These are phyloP conservation scores for Catharus bicknelli DNA, from an alignment of 2,113 vertebrate genomes.

Conservation along the genomic window DNA sequence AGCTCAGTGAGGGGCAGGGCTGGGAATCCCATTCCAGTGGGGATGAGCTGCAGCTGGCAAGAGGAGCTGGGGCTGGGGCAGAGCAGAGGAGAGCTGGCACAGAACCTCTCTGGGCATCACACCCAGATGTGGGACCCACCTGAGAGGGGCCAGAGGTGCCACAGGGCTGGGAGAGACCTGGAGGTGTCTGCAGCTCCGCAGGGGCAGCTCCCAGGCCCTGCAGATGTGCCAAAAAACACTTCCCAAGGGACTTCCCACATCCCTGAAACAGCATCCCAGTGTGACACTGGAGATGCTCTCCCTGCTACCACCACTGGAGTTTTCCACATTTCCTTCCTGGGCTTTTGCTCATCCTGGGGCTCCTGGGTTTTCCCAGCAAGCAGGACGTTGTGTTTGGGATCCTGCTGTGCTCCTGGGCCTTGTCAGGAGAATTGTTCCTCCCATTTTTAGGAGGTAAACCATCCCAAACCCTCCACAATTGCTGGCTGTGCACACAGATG, in stretches of 20 bases:
- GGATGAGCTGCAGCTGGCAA: accelerated
- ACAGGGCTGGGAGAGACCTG: background rate
- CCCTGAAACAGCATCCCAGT: background rate
- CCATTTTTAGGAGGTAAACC: background rate
- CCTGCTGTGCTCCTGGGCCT: background rate
- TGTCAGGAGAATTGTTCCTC: background rate
- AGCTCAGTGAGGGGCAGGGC: background rate
- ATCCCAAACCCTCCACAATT: accelerated
- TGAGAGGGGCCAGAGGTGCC: background rate
- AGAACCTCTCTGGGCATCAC: background rate
- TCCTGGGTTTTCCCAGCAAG: background rate
- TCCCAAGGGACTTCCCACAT: too few relatives aligned
- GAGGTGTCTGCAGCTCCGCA: background rate
- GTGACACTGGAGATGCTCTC: background rate
- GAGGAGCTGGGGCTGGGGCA: background rate
- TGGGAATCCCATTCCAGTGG: background rate
- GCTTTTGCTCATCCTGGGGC: accelerated
- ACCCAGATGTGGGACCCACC: background rate
- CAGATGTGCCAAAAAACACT: background rate
- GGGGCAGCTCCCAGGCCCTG: background rate
- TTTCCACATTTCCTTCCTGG: background rate
- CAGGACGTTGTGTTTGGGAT: accelerated
- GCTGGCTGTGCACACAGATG: background rate
- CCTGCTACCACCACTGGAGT: background rate
- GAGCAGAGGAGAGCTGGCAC: background rate